These are phyloP conservation scores for Pseudachorutes palmiensis DNA, from an alignment of 1,140 invertebrate species.

Conservation along the genomic window DNA sequence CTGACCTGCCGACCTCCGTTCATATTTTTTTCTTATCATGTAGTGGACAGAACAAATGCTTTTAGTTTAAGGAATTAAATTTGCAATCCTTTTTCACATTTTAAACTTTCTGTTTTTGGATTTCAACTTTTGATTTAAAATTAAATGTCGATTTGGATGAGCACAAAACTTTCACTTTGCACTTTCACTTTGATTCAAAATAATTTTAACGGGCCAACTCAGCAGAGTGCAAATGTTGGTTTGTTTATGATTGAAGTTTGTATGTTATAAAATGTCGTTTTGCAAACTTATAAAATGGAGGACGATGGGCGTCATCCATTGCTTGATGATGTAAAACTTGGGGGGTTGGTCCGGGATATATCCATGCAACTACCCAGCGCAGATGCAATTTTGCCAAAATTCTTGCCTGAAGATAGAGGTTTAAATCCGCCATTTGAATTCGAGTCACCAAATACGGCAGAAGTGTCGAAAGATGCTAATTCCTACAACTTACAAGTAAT, in stretches of 20 bases:
- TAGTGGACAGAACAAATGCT: too few relatives aligned
- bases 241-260: too few relatives aligned
- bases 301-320: not conserved
- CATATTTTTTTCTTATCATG: not conserved
- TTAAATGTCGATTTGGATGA: not conserved
- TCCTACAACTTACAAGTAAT: too few relatives aligned
- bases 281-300: not conserved
- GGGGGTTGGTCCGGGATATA: not conserved
- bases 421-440: not conserved
- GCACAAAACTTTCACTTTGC: too few relatives aligned
- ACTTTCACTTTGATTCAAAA: too few relatives aligned
- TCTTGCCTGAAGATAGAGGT: not conserved
- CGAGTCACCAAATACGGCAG: not conserved
- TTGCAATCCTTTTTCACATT: not conserved
- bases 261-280: too few relatives aligned
- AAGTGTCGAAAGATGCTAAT: too few relatives aligned
- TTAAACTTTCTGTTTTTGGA: too few relatives aligned
- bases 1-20: not conserved
- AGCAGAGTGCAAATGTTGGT: too few relatives aligned
- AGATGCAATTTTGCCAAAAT: not conserved
- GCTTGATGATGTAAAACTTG: not conserved
- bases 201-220: too few relatives aligned
- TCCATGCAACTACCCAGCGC: not conserved
- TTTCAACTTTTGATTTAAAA: too few relatives aligned
- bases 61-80: too few relatives aligned